Evolutionary conservation across 2,113 vertebrate species (phyloP), one percentile per base, ranked within the genome.

Genomic region (Quiscalus mexicanus): DNA sequence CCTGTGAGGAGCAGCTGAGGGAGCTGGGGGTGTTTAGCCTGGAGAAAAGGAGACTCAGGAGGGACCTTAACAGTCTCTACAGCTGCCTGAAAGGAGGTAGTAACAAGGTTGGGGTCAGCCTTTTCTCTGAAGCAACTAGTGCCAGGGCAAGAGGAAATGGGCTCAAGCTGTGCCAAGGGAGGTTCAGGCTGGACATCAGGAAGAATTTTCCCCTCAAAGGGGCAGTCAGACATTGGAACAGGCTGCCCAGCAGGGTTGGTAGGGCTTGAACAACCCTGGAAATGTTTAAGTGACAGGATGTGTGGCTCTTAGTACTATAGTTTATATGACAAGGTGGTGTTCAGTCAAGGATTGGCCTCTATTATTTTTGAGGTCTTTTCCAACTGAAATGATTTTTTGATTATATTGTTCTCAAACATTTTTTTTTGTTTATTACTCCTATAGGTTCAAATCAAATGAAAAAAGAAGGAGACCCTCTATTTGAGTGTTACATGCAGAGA

Each of bases 61-160:
- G 8, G 3, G n/a, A 41, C 14, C 13, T 41, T 28, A 13, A 13
- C 9, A 3, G 27, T 47, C n/a, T 39, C 55, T n/a, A 12, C 4
- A 18, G 14, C 6, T 30, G 17, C 41, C 21, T 47, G 24, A 53
- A 30, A 45, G 15, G 13, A 41, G 24, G 5, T 0, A 5, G 9
- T 8, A 39, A 9, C 10, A 39, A 59, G 15, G 9, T 3, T 5
- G 15, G 11, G 11, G 5, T 45, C 3, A 1, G 5, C 2, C 45
- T 60, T 41, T 60, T 60, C 52, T 59, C 45, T 3, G 3, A 18
- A 11, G 13, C 21, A 75, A 6, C 7, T 12, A 47, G 28, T 0
- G 2, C 13, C 28, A 67, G 50, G 11, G 17, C 15, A 45, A 75
- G 45, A 75, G 28, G 28, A 82, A 60, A 53, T 30, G 24, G 13